Evolutionary conservation across 1,140 invertebrate genomes (phyloP).

Genomic region (Brachionus rubens): DNA sequence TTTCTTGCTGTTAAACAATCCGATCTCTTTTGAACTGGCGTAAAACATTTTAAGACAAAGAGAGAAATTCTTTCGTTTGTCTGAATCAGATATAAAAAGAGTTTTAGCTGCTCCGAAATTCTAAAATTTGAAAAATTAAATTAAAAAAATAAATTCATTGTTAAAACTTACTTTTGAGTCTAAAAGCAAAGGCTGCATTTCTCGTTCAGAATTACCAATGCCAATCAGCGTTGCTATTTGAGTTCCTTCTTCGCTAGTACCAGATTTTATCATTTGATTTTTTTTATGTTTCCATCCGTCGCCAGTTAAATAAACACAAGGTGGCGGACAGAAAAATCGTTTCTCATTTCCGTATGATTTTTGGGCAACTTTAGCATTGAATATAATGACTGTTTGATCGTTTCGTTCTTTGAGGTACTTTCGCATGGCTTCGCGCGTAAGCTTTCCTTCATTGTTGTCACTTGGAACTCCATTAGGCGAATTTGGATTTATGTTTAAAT

Average conservation of each 20-base stretch:
- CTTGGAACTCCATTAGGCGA: background rate
- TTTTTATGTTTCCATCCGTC: conserved; percentile 87
- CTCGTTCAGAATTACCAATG: conserved; percentile 63
- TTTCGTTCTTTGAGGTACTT: conserved; percentile 85
- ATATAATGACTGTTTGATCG: conserved; percentile 92
- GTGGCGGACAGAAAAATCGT: conserved; percentile 97
- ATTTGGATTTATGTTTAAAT: conserved; percentile 14
- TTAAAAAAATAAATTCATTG: background rate
- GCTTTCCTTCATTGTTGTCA: conserved; percentile 47
- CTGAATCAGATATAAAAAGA: conserved; percentile 96
- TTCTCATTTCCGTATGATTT: conserved; percentile 99
- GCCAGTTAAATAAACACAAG: conserved; percentile 95
- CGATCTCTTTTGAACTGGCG: conserved; percentile 85
- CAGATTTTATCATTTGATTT: conserved; percentile 53
- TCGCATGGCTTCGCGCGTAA: conserved; percentile 91
- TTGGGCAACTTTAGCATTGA: conserved; percentile 96
- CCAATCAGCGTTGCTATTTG: conserved; percentile 97
- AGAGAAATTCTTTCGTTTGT: conserved; percentile 99
- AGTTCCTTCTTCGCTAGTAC: conserved; percentile 53
- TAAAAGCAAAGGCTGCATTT: conserved; percentile 36
- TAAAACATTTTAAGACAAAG: conserved; percentile 98
- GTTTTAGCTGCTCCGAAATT: conserved; percentile 99
- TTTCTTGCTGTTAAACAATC: conserved; percentile 93
- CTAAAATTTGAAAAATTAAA: conserved; percentile 61
- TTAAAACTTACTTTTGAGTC: conserved; percentile 9